These are phyloP conservation scores for Odontothrips loti DNA, from an alignment of 2,888 invertebrate genomes.

Conservation along the genomic window DNA sequence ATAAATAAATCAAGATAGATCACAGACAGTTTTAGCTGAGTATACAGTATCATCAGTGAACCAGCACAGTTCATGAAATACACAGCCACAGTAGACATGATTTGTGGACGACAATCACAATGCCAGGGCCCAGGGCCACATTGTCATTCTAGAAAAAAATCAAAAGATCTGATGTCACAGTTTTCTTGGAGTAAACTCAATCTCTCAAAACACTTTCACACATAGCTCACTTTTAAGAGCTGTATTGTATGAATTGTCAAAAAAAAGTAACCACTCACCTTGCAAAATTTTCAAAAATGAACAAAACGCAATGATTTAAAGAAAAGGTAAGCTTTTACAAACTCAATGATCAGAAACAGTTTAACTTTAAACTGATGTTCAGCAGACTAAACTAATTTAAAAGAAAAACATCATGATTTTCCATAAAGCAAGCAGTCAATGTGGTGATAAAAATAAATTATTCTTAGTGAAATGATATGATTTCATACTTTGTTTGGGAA, in stretches of 20 bases:
- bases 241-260: too few species aligned
- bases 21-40: slow-evolving; percentile 14
- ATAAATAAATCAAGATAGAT: slow-evolving; percentile 13
- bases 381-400: too few species aligned
- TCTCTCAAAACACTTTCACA: neutral
- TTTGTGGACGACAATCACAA: neutral
- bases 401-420: too few species aligned
- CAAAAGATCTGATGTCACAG: neutral
- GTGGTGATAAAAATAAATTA: neutral
- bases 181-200: too few species aligned
- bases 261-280: too few species aligned
- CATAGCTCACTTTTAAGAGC: neutral
- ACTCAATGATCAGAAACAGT: too few species aligned
- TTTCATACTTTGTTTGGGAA: neutral
- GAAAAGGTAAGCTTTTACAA: too few species aligned
- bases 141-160: neutral
- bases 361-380: too few species aligned
- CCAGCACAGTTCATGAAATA: neutral
- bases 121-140: too few species aligned
- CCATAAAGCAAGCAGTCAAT: too few species aligned
- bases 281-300: too few species aligned
- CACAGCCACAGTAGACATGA: slow-evolving; percentile 1
- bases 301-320: too few species aligned
- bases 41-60: neutral
- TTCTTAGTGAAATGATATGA: neutral